Evolutionary conservation across 2,888 invertebrate genomes (phyloP), one percentile per base, ranked within the genome.

Genomic region (Pantelozetes paolii): DNA sequence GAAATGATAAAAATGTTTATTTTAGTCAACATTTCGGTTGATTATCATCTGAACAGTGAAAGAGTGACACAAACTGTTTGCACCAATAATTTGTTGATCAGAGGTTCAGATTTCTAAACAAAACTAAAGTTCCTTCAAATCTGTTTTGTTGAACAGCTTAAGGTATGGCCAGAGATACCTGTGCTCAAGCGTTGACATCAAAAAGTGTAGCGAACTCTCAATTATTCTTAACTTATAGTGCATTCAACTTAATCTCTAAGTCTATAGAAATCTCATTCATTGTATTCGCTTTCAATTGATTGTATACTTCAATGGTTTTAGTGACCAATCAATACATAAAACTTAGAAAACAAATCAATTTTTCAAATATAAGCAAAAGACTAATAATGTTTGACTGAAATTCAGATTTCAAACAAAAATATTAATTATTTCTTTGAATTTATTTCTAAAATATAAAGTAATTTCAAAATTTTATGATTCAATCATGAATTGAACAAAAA

Each of bases 201-300:
- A 30, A 28, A 59, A 59, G 59, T 59, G 59, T 59, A 59, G 59
- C 59, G 59, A 59, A 59, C 59, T 59, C 59, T 59, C 30, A 59
- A 30, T 32, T 32, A 59, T 59, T 32, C n/a, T 32, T 32, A 59
- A 59, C 59, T 59, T 30, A 59, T 3, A 59, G 59, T 30, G 15
- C 59, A 59, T 59, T 59, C 59, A 59, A 59, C 59, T 59, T 59
- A 30, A 8, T 54, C 54, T 20, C 3, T 23, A 59, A 59, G 11
- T 28, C n/a, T n/a, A n/a, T n/a, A n/a, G n/a, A n/a, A n/a, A n/a
- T 54, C 54, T 57, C 2, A 59, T 30, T 59, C 15, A 59, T 59
- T 59, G 59, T 59, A 30, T 32, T 59, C 32, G 59, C 59, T 59
- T 59, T 59, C 59, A 32, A 59, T 59, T n/a, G 30, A 32, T n/a